Percentiles rank a stretch among this genome's conserved stretches.
Evolutionary conservation across 2,113 vertebrate species (phyloP).

Genomic region (Ivindomyrus marchei): DNA sequence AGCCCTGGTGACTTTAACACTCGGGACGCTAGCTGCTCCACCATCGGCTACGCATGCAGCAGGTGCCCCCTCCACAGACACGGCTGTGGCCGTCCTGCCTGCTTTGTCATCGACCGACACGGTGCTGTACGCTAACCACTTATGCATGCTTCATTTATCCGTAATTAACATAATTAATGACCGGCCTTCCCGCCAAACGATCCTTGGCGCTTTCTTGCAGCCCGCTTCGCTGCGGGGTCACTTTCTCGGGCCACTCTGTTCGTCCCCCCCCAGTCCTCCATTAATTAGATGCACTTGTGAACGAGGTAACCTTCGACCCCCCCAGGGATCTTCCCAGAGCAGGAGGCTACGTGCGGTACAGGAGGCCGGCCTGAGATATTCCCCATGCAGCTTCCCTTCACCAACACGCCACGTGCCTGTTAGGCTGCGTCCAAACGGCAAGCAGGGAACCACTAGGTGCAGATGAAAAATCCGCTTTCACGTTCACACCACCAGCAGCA

Average conservation of each 20-base stretch:
- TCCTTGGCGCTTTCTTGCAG: slow-evolving; percentile 39
- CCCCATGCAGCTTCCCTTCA: neutral
- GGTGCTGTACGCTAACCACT: slow-evolving; percentile 25
- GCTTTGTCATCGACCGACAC: neutral
- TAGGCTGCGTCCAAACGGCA: too few relatives aligned
- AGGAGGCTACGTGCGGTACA: neutral
- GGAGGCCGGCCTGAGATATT: neutral
- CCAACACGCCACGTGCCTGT: neutral
- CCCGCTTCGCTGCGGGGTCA: slow-evolving; percentile 31
- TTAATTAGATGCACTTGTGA: neutral
- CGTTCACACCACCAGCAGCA: too few relatives aligned
- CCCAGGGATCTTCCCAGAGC: neutral
- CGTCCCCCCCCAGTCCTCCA: neutral
- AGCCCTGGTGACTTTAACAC: neutral
- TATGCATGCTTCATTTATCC: slow-evolving; percentile 56
- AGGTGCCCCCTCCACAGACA: neutral
- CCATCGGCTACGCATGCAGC: neutral
- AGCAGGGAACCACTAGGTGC: too few relatives aligned
- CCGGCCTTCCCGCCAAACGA: slow-evolving; percentile 38
- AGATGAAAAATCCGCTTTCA: too few relatives aligned
- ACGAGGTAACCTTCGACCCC: neutral
- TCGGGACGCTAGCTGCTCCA: neutral
- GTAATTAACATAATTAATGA: slow-evolving; percentile 56
- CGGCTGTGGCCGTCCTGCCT: neutral
- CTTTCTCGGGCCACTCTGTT: neutral